Evolutionary conservation across 1,140 invertebrate species (phyloP).

Genomic region (Diploscapter pachys): DNA sequence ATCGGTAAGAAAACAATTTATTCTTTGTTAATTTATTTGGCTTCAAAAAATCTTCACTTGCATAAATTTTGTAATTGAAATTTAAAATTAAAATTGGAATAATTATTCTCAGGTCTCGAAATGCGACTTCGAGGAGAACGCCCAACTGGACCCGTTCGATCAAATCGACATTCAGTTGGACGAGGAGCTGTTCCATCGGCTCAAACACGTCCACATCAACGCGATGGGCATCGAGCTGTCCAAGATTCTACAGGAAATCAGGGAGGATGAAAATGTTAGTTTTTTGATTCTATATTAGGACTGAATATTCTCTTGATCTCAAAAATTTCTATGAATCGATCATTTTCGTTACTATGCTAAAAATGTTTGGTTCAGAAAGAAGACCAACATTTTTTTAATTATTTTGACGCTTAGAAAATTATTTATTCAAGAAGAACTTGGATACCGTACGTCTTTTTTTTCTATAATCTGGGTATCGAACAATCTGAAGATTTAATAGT

Average conservation of each 20-base stretch:
- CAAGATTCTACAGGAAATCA: slow-evolving; percentile 23
- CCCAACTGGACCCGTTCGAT: slow-evolving; percentile 18
- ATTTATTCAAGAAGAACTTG: not conserved
- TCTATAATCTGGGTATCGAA: not conserved
- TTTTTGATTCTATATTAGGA: not conserved
- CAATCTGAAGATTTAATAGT: not conserved
- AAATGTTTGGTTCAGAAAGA: not conserved
- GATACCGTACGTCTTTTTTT: not conserved
- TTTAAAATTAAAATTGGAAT: not conserved
- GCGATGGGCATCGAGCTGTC: slow-evolving; percentile 17
- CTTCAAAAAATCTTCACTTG: not conserved
- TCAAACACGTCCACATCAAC: slow-evolving; percentile 26
- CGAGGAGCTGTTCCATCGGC: slow-evolving; percentile 29
- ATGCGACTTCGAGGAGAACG: slow-evolving; percentile 29
- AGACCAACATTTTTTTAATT: not conserved
- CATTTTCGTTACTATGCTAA: not conserved
- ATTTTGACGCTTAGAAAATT: not conserved
- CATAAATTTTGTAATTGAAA: not conserved
- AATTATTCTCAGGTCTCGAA: slow-evolving; percentile 4
- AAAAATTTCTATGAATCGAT: not conserved
- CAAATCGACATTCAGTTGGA: slow-evolving; percentile 26
- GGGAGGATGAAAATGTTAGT: slow-evolving; percentile 25
- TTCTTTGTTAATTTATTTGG: not conserved
- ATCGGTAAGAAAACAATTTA: slow-evolving; percentile 17
- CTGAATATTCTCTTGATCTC: not conserved